These are phyloP conservation scores for Craterocephalus amniculus DNA, from an alignment of 2,797 vertebrate genomes.

Conservation along the genomic window DNA sequence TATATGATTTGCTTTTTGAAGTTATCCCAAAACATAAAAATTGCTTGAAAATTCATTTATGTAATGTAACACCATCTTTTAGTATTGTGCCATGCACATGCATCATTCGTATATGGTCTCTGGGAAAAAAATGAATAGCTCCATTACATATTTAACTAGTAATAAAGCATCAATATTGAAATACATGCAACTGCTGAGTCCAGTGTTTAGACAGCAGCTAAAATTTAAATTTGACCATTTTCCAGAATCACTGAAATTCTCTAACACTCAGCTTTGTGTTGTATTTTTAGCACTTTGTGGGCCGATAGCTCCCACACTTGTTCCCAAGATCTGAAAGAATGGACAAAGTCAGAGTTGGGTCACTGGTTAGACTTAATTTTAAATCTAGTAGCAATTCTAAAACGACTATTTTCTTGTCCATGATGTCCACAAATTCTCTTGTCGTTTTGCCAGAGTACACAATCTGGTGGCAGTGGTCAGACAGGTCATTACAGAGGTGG, in stretches of 20 bases:
- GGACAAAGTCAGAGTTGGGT: slow-evolving; percentile 65
- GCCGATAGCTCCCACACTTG: slow-evolving; percentile 67
- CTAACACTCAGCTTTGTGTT: slow-evolving; percentile 45
- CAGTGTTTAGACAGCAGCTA: slow-evolving; percentile 17
- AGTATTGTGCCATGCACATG: no score
- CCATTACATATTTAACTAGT: no score
- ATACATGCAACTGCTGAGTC: no score
- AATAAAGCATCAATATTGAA: no score
- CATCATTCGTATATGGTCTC: no score
- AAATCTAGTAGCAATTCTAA: slow-evolving; percentile 59
- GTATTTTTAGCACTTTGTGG: slow-evolving; percentile 65
- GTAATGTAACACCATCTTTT: no score
- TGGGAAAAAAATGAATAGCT: no score
- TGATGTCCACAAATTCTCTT: slow-evolving; percentile 35
- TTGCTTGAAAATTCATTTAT: no score
- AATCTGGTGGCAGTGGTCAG: slow-evolving; percentile 18
- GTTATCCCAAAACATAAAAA: no score
- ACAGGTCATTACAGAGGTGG: slow-evolving; percentile 5
- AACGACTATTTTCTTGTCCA: slow-evolving; percentile 45
- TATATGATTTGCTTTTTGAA: no score
- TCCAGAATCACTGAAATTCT: slow-evolving; percentile 10
- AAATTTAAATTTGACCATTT: slow-evolving; percentile 1
- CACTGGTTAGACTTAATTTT: slow-evolving; percentile 71
- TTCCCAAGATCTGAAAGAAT: slow-evolving; percentile 65
- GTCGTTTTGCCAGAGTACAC: slow-evolving; percentile 24